Evolutionary conservation across 1,140 invertebrate species (phyloP).

Genomic region (Leptinotarsa defecta): DNA sequence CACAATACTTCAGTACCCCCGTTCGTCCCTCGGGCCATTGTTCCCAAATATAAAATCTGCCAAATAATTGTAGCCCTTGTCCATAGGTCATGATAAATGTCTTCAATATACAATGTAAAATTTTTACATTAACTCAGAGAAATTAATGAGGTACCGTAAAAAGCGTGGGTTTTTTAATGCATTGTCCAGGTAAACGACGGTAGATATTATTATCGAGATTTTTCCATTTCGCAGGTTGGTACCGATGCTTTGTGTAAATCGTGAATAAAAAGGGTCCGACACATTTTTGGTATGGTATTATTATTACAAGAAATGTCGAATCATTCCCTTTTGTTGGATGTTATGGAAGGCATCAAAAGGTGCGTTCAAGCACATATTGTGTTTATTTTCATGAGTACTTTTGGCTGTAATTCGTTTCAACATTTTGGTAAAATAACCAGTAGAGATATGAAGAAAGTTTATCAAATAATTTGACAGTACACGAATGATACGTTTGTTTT

Average conservation of each 20-base stretch:
- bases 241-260: neutral
- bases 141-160: slow-evolving; percentile 22
- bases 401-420: neutral
- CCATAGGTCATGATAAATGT: slow-evolving; percentile 35
- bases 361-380: neutral
- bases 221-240: slow-evolving; percentile 5
- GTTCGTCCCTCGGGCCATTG: slow-evolving; percentile 26
- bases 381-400: neutral
- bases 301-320: neutral
- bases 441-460: no score
- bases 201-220: neutral
- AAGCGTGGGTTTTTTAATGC: slow-evolving; percentile 16
- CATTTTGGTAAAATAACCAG: no score
- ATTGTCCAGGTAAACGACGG: slow-evolving; percentile 3
- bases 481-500: no score
- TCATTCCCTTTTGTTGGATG: neutral
- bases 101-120: slow-evolving; percentile 9
- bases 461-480: no score
- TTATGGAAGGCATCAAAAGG: neutral
- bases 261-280: slow-evolving; percentile 5
- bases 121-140: slow-evolving; percentile 24
- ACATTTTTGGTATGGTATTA: neutral
- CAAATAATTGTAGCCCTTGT: slow-evolving; percentile 39
- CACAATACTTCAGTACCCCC: slow-evolving; percentile 26
- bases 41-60: slow-evolving; percentile 33